Evolutionary conservation across 2,113 vertebrate species (phyloP), one percentile per base, ranked within the genome.

Genomic region (Riparia riparia): DNA sequence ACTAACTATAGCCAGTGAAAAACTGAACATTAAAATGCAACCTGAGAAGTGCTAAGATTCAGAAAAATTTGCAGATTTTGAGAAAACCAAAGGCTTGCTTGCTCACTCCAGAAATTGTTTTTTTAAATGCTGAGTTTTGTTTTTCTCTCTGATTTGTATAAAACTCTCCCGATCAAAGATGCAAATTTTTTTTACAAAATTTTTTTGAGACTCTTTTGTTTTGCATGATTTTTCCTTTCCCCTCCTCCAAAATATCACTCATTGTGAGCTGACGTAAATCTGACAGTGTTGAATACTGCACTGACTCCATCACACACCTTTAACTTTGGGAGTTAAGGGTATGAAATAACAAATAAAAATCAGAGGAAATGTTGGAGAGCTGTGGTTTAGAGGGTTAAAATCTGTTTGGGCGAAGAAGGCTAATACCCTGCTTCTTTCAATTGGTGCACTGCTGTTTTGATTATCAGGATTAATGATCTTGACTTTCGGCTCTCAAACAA

Each of bases 401-500:
- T n/a, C 51, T 66, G 4, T 56, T 79, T 53, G 21, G 39, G 22
- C 78, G 50, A 42, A 42, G 37, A 73, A 63, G 10, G 42, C 15
- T 86, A 83, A 68, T 21, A 50, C n/a, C 32, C 15, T 87, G 18
- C 14, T 73, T 79, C 42, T 81, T 81, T 90, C 56, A 56, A 16
- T 81, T 17, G 51, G 39, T 65, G 25, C 21, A n/a, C 41, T 17
- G 8, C 31, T 72, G 50, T 77, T 79, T 69, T 65, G 31, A 61
- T 86, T 76, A 69, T 44, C 37, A 64, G 66, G 44, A 80, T 79
- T 88, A 91, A 92, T 34, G 39, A 74, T 66, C 63, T 77, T 82
- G 71, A 49, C 57, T 95, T 92, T 60, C 81, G 84, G 82, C 26
- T 78, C 57, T 84, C 65, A 73, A 69, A 93, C 58, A 90, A 84